Evolutionary conservation across 2,113 vertebrate genomes (phyloP).

Genomic region (Phycodurus eques): DNA sequence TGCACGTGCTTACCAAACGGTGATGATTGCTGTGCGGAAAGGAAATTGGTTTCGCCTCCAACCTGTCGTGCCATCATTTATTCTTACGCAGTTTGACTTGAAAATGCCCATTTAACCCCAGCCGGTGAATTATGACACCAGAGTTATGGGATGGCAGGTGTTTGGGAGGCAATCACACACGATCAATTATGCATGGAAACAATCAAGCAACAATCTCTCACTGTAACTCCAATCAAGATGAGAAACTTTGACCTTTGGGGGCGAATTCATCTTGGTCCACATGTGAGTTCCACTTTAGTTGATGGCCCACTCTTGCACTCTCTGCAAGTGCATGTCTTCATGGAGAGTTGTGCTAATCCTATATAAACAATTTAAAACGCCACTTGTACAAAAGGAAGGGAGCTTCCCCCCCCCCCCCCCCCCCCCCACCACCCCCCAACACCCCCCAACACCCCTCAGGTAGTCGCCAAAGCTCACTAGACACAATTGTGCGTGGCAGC

Average conservation of each 20-base stretch:
- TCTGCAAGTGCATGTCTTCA: background rate
- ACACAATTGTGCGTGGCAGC: conserved; percentile 13
- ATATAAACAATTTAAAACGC: conserved; percentile 17
- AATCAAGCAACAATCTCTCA: conserved; percentile 39
- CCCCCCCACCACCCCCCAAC: background rate
- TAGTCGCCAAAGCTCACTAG: conserved; percentile 30
- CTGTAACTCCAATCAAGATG: conserved; percentile 38
- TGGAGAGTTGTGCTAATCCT: conserved; percentile 25
- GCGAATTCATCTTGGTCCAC: background rate
- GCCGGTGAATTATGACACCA: conserved; percentile 18
- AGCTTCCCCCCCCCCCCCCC: background rate
- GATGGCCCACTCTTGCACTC: background rate
- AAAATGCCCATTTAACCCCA: conserved; percentile 31
- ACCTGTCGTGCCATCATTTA: conserved; percentile 25
- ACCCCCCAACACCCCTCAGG: conserved; percentile 17
- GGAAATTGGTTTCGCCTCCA: conserved; percentile 5
- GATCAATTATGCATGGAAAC: conserved; percentile 59
- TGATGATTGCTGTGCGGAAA: conserved; percentile 20
- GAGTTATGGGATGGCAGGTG: conserved; percentile 13
- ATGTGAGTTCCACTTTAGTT: background rate
- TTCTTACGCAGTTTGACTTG: conserved; percentile 14
- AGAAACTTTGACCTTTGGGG: conserved; percentile 51
- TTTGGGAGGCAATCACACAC: conserved; percentile 48
- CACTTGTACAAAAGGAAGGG: conserved; percentile 22
- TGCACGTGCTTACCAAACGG: background rate